These are phyloP conservation scores for Panagrolaimus sp. DNA, from an alignment of 1,140 invertebrate species.

Conservation along the genomic window DNA sequence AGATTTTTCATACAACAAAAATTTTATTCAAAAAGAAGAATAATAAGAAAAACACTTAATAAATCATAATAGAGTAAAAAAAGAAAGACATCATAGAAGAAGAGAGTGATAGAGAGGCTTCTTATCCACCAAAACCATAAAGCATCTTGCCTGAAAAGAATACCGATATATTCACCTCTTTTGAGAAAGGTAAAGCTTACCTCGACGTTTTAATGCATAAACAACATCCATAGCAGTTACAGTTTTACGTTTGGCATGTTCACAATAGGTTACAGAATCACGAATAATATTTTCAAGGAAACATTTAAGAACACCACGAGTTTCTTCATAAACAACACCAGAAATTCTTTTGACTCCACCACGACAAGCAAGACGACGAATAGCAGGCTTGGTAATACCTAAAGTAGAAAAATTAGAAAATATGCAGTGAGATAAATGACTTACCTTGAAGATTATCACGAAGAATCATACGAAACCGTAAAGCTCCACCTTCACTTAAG, in stretches of 20 bases:
- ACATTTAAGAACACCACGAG: slow-evolving; percentile 59
- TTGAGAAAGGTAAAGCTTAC: not conserved
- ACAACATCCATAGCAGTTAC: slow-evolving; percentile 11
- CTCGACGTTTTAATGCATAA: slow-evolving; percentile 4
- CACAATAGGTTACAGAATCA: slow-evolving; percentile 65
- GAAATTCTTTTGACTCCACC: slow-evolving; percentile 73
- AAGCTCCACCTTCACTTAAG: slow-evolving; percentile 68
- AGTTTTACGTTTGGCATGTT: slow-evolving; percentile 11
- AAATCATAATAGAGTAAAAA: not conserved
- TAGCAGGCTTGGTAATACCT: slow-evolving; percentile 69
- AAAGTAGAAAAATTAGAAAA: no score
- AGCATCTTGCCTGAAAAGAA: slow-evolving; percentile 4
- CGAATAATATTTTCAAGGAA: slow-evolving; percentile 75
- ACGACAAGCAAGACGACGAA: slow-evolving; percentile 67
- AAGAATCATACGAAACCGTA: slow-evolving; percentile 66
- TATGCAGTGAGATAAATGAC: no score
- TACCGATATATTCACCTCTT: not conserved
- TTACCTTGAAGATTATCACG: slow-evolving; percentile 72
- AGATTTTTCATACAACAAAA: no score
- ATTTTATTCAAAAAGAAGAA: not conserved
- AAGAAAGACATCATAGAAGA: not conserved
- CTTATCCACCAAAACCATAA: slow-evolving; percentile 12
- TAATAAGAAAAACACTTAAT: not conserved
- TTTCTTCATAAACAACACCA: slow-evolving; percentile 68
- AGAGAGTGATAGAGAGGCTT: not conserved